Base-by-base conservation (phyloP, 1,140 invertebrate genomes). In the Mylabris phalerata region DNA sequence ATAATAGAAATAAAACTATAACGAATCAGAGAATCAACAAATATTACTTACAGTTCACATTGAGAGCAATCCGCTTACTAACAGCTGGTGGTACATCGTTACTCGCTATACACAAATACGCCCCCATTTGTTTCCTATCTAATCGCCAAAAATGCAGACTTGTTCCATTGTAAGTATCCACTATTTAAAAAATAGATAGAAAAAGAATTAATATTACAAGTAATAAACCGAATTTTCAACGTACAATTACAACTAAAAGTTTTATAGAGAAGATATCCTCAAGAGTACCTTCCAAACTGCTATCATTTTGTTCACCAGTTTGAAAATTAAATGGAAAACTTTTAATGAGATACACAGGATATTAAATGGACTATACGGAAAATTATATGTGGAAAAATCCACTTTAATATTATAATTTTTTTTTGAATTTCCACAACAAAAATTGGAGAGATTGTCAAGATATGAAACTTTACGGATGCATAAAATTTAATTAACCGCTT, bases 41-140 rank as follows among this genome's bases (percentile, higher is more conserved):
- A 48, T 48, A 4, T 19, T 77, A 86, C 90, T 91, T 80, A 94
- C 92, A 94, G 75, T 92, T 90, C 52, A 93, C 89, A 73, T 87
- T 88, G 43, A 93, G 79, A 47, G 85, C 87, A 61, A 94, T 88
- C 63, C 90, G 77, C 75, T 92, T 93, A 78, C 89, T 92, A 67
- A 92, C 89, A 9, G 90, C 89, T 26, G 90, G 91, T 57, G 89
- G 91, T 24, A 93, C 89, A 74, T 93, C 90, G 73, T 93, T 93
- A 68, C 85, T 89, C 27, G 90, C 90, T 65, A 92, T 92, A 77
- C 90, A 93, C 60, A 92, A 81, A 75, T 90, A 92, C 32, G 88
- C 85, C 38, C 89, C 90, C 89, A 92, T 93, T 79, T 92, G 89
- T 65, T 83, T 79, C 54, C 90, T 78, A 65, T 92, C 90, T 65